Percentiles rank a stretch among this genome's conserved stretches.
Evolutionary conservation across 2,113 vertebrate species (phyloP).

Genomic region (Corythornis vintsioides): DNA sequence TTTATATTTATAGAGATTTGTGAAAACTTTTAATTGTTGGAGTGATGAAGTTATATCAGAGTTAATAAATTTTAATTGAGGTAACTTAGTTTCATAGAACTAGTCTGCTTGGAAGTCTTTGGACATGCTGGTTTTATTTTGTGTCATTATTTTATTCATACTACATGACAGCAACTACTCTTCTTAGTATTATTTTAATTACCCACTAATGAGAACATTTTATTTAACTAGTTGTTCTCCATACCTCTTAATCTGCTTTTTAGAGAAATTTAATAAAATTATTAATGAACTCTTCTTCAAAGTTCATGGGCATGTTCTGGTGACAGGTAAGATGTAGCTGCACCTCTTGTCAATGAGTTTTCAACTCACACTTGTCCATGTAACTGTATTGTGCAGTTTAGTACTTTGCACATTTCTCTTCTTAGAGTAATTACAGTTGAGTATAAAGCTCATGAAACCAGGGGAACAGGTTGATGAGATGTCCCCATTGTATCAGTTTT

Average conservation of each 20-base stretch:
- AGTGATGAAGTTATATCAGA: neutral
- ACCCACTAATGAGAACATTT: neutral
- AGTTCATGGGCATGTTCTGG: neutral
- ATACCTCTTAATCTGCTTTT: neutral
- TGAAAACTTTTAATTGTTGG: neutral
- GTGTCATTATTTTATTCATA: neutral
- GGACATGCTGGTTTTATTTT: neutral
- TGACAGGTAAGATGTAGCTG: neutral
- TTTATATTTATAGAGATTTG: neutral
- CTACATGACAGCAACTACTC: neutral
- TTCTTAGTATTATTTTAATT: neutral
- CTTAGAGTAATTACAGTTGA: neutral
- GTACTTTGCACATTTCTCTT: neutral
- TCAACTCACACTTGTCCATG: neutral
- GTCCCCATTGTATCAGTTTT: neutral
- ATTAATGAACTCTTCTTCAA: neutral
- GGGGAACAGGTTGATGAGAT: constrained; percentile 3
- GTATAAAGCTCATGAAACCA: neutral
- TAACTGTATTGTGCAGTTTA: neutral
- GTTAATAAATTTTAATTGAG: neutral
- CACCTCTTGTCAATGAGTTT: neutral
- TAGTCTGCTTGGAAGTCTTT: neutral
- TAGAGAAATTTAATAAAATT: neutral
- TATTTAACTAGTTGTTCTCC: neutral
- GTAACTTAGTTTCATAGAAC: neutral